These are phyloP conservation scores for Gnathonemus longibarbis DNA, from an alignment of 2,113 vertebrate species.

Conservation along the genomic window DNA sequence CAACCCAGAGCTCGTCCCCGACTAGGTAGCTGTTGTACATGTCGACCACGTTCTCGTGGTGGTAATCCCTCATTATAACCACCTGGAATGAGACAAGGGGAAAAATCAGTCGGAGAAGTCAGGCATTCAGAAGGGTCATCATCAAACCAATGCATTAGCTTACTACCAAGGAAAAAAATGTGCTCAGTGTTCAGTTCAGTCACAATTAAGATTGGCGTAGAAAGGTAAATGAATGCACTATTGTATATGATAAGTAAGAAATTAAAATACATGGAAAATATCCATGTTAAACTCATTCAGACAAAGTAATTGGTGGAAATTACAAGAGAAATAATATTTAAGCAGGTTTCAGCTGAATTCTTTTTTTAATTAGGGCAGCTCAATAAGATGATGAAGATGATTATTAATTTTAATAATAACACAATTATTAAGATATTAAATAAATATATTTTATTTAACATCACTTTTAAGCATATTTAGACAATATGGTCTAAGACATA, in stretches of 20 bases:
- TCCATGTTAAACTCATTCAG: neutral
- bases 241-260: neutral
- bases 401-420: neutral
- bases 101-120: neutral
- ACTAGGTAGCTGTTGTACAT: slow-evolving; percentile 99
- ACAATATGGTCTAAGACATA: neutral
- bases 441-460: neutral
- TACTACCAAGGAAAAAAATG: neutral
- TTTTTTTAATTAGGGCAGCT: neutral
- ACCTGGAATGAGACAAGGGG: slow-evolving; percentile 64
- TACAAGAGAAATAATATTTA: neutral
- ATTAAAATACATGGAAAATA: neutral
- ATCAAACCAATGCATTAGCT: neutral
- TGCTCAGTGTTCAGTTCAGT: neutral
- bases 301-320: neutral
- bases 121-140: neutral
- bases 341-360: neutral
- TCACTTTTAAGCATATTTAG: slow-evolving; percentile 46
- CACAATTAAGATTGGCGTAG: neutral
- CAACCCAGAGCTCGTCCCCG: slow-evolving; percentile 92
- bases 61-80: slow-evolving; percentile 98
- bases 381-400: neutral
- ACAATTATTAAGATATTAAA: neutral
- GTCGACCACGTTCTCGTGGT: slow-evolving; percentile 97
- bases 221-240: neutral